Conservation (phyloP, 2,797 vertebrate genomes). For the Parambassis ranga region DNA sequence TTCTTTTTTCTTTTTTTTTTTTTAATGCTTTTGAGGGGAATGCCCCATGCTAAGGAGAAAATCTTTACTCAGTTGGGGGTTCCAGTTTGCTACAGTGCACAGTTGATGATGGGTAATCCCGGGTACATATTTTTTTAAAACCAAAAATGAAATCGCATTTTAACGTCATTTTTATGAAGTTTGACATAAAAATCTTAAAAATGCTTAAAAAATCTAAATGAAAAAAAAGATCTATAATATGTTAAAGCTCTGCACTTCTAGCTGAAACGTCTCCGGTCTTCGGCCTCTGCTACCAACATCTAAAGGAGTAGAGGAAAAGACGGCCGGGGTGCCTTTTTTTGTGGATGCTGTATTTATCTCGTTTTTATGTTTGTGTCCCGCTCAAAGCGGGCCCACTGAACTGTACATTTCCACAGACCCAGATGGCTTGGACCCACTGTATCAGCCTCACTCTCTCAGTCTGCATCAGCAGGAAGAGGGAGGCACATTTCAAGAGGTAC, state of each 20-base stretch:
- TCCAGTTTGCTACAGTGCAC: slow-evolving; percentile 80
- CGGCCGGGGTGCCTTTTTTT: slow-evolving; percentile 76
- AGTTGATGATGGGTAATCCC: slow-evolving; percentile 81
- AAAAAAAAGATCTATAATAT: slow-evolving; percentile 69
- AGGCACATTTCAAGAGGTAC: slow-evolving; percentile 73
- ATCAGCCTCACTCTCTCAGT: slow-evolving; percentile 65
- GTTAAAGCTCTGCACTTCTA: slow-evolving; percentile 82
- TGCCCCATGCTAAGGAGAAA: slow-evolving; percentile 57
- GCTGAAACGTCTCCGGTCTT: slow-evolving; percentile 75
- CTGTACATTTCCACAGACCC: slow-evolving; percentile 79
- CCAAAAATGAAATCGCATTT: slow-evolving; percentile 83
- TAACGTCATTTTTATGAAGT: slow-evolving; percentile 82
- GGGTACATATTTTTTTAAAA: slow-evolving; percentile 86
- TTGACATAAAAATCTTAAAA: slow-evolving; percentile 78
- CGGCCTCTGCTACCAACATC: slow-evolving; percentile 59
- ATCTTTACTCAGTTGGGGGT: slow-evolving; percentile 70
- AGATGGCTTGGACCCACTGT: slow-evolving; percentile 68
- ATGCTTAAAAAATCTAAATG: slow-evolving; percentile 73
- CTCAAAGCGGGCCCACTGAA: slow-evolving; percentile 75
- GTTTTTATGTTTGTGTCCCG: slow-evolving; percentile 68
- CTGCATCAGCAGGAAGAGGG: slow-evolving; percentile 58
- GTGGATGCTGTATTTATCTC: slow-evolving; percentile 80
- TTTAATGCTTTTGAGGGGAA: slow-evolving; percentile 64
- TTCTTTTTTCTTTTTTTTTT: slow-evolving; percentile 29
- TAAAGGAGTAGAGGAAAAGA: slow-evolving; percentile 54